A percentile compares a stretch with the other conserved stretches of the same genome.
Evolutionary conservation across 2,888 invertebrate genomes (phyloP).

Genomic region (Flexamia atlantica): DNA sequence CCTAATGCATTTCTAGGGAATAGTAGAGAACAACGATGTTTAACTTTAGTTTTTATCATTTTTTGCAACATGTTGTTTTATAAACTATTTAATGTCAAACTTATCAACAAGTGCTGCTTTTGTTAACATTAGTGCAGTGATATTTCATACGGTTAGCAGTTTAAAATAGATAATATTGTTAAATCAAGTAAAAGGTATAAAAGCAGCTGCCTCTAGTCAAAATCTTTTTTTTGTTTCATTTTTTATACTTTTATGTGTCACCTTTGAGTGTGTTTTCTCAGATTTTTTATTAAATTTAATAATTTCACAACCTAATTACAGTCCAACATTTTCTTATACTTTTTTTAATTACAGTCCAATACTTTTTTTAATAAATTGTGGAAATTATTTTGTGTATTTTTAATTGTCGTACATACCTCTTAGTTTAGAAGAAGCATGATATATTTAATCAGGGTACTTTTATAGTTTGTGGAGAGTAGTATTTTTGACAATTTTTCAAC

Average conservation of each 20-base stretch:
- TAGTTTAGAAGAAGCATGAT: conserved; percentile 12
- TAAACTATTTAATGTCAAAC: background rate
- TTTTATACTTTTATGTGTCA: too few species aligned
- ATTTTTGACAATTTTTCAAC: conserved; percentile 1
- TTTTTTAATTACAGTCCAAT: background rate
- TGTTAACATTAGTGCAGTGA: background rate
- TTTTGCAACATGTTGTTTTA: background rate
- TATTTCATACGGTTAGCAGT: too few species aligned
- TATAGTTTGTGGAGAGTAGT: conserved; percentile 27
- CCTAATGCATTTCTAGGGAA: too few species aligned
- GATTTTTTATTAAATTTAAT: too few species aligned
- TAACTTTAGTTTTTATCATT: too few species aligned
- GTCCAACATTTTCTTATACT: too few species aligned
- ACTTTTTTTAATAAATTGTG: background rate
- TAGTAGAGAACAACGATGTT: background rate
- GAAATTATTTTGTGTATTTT: background rate
- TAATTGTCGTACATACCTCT: conserved; percentile 10
- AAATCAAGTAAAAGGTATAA: background rate
- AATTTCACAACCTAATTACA: too few species aligned
- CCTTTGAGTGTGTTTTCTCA: too few species aligned
- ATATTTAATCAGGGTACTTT: conserved; percentile 33
- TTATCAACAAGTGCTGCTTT: background rate
- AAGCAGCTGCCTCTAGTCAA: background rate
- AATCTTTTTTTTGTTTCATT: too few species aligned
- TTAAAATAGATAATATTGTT: too few species aligned